These are phyloP conservation scores for Cololabis saira DNA, from an alignment of 2,113 vertebrate species.

Conservation along the genomic window DNA sequence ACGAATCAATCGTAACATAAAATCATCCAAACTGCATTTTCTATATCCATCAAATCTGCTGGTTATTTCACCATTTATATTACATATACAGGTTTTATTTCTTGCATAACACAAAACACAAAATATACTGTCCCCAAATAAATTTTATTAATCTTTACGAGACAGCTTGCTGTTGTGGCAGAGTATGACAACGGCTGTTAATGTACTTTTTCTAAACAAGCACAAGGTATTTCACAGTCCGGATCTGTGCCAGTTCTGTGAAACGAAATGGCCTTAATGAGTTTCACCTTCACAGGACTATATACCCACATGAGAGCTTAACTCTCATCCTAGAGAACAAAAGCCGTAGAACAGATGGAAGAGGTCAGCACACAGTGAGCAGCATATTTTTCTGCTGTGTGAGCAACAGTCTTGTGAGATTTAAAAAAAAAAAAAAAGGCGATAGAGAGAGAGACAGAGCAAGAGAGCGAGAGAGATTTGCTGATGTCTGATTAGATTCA, in stretches of 20 bases:
- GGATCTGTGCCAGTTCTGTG: conserved; percentile 27
- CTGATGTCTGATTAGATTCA: conserved; percentile 70
- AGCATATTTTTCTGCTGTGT: conserved; percentile 71
- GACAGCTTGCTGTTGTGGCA: neutral
- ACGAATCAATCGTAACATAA: no score
- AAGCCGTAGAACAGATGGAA: conserved; percentile 64
- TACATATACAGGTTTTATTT: no score
- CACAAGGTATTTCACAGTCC: conserved; percentile 6
- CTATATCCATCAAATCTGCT: no score
- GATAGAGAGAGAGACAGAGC: no score
- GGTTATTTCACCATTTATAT: no score
- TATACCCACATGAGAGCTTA: conserved; percentile 42
- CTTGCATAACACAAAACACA: no score
- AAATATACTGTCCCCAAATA: no score
- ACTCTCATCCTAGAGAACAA: conserved; percentile 58
- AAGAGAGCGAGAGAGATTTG: conserved; percentile 16
- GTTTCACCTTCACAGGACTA: conserved; percentile 46
- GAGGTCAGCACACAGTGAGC: conserved; percentile 63
- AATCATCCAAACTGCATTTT: no score
- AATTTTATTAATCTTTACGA: neutral
- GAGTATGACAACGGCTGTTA: conserved; percentile 5
- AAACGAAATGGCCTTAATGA: conserved; percentile 57
- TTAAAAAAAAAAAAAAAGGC: conserved; percentile 9
- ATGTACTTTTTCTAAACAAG: neutral
- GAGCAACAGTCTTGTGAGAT: conserved; percentile 55